These are phyloP conservation scores for Gopherus flavomarginatus DNA, from an alignment of 2,113 vertebrate species.

Conservation along the genomic window DNA sequence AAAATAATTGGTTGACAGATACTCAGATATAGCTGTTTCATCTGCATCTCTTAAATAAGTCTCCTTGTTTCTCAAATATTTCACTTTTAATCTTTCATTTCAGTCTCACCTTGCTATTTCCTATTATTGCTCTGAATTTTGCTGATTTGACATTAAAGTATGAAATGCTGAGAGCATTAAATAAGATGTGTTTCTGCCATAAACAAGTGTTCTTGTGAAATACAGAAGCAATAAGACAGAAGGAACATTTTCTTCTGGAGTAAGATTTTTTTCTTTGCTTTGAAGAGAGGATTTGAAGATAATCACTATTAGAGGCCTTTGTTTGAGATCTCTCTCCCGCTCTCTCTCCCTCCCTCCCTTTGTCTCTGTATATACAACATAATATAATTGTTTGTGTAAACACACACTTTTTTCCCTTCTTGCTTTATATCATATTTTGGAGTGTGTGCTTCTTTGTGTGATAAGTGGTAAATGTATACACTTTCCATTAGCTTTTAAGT, in stretches of 20 bases:
- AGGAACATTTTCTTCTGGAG: conserved; percentile 1
- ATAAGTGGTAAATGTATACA: conserved; percentile 35
- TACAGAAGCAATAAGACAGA: not conserved
- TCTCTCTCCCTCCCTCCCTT: too few species aligned
- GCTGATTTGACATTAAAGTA: not conserved
- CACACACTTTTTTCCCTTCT: not conserved
- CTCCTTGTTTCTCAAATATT: not conserved
- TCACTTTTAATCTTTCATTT: not conserved
- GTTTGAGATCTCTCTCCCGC: not conserved
- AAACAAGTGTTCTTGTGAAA: not conserved
- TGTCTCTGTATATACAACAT: not conserved
- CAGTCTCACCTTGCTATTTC: not conserved
- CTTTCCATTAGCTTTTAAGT: conserved; percentile 22
- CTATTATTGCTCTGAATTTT: not conserved
- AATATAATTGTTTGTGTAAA: not conserved
- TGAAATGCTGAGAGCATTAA: not conserved
- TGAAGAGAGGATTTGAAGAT: not conserved
- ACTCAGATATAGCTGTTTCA: not conserved
- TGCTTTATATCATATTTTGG: conserved; percentile 29
- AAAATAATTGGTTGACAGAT: not conserved
- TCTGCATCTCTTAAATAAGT: not conserved
- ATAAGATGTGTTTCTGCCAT: not conserved
- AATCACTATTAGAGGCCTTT: not conserved
- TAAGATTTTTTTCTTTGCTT: not conserved
- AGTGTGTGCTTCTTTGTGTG: conserved; percentile 20